Conservation (phyloP, 2,113 vertebrate species). For the Austrofundulus limnaeus region DNA sequence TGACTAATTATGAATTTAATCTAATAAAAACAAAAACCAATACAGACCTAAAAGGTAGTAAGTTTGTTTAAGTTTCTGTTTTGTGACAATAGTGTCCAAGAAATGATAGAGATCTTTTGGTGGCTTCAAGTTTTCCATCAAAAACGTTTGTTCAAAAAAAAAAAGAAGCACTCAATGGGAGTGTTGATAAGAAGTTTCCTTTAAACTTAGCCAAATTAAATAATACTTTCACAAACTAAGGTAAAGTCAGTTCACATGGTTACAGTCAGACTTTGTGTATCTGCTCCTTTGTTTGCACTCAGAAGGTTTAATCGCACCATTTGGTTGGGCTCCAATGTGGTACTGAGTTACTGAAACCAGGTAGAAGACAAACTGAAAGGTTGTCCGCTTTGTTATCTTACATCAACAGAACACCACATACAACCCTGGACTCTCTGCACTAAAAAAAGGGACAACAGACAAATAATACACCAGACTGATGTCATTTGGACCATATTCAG, state of each 20-base stretch:
- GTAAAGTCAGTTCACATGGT: constrained; percentile 27
- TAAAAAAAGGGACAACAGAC: constrained; percentile 19
- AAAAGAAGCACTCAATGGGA: constrained; percentile 43
- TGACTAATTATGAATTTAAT: neutral
- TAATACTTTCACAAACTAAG: constrained; percentile 29
- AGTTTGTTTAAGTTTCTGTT: constrained; percentile 17
- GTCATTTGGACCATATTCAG: neutral
- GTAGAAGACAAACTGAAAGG: constrained; percentile 44
- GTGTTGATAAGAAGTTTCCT: constrained; percentile 41
- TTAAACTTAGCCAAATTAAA: constrained; percentile 52
- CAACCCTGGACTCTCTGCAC: constrained; percentile 1
- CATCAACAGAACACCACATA: constrained; percentile 17
- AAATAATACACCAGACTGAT: neutral
- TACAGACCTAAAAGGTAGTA: neutral
- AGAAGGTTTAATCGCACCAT: constrained; percentile 31
- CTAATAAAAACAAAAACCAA: neutral
- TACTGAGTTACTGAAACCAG: constrained; percentile 48
- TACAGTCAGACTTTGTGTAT: constrained; percentile 39
- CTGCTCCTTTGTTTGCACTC: constrained; percentile 34
- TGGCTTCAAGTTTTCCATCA: constrained; percentile 15
- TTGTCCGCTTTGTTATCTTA: constrained; percentile 37
- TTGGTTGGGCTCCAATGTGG: constrained; percentile 20
- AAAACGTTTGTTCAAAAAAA: too few species aligned
- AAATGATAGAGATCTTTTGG: constrained; percentile 24
- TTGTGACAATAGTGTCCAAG: constrained; percentile 9